Evolutionary conservation across 2,797 vertebrate species (phyloP), one percentile per base, ranked within the genome.

Genomic region (Champsocephalus gunnari): DNA sequence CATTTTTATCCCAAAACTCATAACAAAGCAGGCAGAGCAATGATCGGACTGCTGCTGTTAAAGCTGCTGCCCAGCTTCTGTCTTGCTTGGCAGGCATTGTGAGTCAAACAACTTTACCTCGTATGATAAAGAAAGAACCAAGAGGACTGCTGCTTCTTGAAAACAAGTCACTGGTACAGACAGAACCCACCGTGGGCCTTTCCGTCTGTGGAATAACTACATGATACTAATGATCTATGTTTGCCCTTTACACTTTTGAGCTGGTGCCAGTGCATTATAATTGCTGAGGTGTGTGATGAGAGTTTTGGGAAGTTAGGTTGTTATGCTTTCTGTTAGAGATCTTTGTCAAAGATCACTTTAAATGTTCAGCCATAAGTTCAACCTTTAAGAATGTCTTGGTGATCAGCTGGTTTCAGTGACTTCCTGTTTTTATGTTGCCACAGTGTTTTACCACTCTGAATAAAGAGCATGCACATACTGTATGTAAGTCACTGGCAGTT

Each of bases 31-130:
- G 50, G 9, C 51, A 54, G 19, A 79, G 21, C 51, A 12, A 19
- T 2, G n/a, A 24, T 49, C 34, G 45, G 55, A 12, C 34, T 51
- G 56, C 38, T 8, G 13, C 47, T 50, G 44, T 41, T 66, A 19
- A 49, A 73, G 73, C 68, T 59, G 28, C 63, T 54, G 51, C 67
- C 68, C 67, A 63, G 58, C n/a, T 72, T 58, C 45, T 47, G 58
- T 63, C 58, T 67, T 32, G 41, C 41, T 47, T 58, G 57, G 45
- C 57, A 49, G 48, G 17, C 48, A 69, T 48, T 12, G 13, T 53
- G 50, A 58, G 28, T 9, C 9, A 16, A 9, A 10, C 24, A 51
- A 38, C 7, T 38, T 38, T 38, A 34, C n/a, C 56, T 56, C 12
- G 4, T 11, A 60, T 66, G 55, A 75, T 70, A 45, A 38, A 75